phyloP scores from a whole-genome alignment of 1,140 invertebrate genomes.

The Tetraneura akinire region DNA sequence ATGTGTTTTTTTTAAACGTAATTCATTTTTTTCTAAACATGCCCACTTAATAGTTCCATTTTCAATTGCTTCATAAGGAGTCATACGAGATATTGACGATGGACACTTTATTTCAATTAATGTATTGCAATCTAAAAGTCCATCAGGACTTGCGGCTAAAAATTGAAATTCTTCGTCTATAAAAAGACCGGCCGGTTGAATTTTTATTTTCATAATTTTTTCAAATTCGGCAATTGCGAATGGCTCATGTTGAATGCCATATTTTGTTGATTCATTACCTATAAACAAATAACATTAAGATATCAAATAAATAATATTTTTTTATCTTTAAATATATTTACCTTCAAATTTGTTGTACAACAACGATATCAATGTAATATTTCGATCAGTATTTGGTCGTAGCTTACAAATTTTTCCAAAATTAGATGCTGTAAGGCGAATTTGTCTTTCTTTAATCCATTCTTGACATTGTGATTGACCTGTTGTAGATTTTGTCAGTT shows the following conservation, averaged over 20 bases:
- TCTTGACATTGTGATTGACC: not conserved
- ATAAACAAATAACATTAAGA: not conserved
- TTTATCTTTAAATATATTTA: not conserved
- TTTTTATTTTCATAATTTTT: not conserved
- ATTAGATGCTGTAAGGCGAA: not conserved
- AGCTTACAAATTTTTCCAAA: not conserved
- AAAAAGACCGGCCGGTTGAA: not conserved
- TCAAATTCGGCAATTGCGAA: not conserved
- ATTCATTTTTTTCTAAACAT: no score
- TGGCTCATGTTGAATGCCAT: not conserved
- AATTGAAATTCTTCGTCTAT: not conserved
- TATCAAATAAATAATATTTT: not conserved
- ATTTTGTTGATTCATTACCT: not conserved
- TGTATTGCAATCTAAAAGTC: not conserved
- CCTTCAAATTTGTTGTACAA: not conserved
- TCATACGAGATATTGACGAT: not conserved
- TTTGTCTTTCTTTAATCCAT: not conserved
- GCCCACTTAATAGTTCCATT: not conserved
- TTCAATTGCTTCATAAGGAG: not conserved
- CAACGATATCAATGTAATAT: not conserved
- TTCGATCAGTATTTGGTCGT: not conserved
- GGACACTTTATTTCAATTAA: not conserved
- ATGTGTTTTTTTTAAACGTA: no score
- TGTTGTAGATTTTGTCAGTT: not conserved
- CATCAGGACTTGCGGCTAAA: not conserved